Evolutionary conservation across 2,888 invertebrate species (phyloP), one percentile per base, ranked within the genome.

Genomic region (Megaustenia siamemsis): DNA sequence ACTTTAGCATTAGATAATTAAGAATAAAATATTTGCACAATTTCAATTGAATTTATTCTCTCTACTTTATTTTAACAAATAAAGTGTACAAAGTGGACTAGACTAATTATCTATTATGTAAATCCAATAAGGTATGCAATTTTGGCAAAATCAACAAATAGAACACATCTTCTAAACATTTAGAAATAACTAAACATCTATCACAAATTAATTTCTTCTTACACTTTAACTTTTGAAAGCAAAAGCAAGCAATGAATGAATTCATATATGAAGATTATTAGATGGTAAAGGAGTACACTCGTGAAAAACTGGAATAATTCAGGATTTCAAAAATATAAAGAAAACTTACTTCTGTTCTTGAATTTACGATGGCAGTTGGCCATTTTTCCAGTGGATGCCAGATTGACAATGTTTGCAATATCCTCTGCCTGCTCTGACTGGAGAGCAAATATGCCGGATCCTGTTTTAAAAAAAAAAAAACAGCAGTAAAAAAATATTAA

Each of bases 331-430:
- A n/a, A n/a, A n/a, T 12, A 49, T 6, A 69, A 38, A 38, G 1
- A 28, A 32, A 96, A 87, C 91, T 90, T 91, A 91, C 93, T 92
- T 89, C 93, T 91, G 69, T 93, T 92, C 79, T 88, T 89, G 85
- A 87, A 86, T 76, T 76, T 87, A 84, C 87, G 88, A 86, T 87
- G 63, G 94, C 87, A 88, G 53, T 79, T 82, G 40, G 88, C 87
- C n/a, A 89, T 84, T 79, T 90, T 91, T 21, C 92, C 92, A 32
- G 87, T 86, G 82, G 90, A 90, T 28, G 91, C 90, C 53, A 89
- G 83, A n/a, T 88, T 86, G 28, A 92, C 81, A 15, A 92, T 91
- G 75, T 91, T 90, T 38, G 88, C 94, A 8, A 93, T 91, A 76
- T 92, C 92, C 5, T 91, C 91, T 60, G 90, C 90, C 75, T 92